phyloP scores from a whole-genome alignment of 2,113 vertebrate genomes.

The Oxygymnocypris stewartii region DNA sequence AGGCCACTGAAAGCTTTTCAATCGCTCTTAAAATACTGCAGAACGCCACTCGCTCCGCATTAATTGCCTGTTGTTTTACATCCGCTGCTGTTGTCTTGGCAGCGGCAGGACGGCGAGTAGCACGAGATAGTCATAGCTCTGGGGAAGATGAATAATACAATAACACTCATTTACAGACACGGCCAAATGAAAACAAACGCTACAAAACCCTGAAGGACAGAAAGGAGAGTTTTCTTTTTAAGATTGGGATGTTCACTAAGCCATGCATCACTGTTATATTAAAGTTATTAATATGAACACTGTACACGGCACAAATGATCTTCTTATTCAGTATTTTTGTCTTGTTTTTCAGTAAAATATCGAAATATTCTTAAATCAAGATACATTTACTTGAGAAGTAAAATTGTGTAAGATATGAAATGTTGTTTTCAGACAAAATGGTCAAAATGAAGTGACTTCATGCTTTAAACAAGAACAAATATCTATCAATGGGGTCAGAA shows the following conservation, averaged over 20 bases:
- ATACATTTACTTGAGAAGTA: no score
- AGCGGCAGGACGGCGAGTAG: slow-evolving; percentile 44
- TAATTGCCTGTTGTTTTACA: slow-evolving; percentile 44
- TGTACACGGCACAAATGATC: no score
- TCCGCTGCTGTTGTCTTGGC: slow-evolving; percentile 48
- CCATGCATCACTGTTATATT: background rate
- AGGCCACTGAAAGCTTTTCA: slow-evolving; percentile 33
- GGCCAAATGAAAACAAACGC: slow-evolving; percentile 51
- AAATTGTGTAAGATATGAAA: no score
- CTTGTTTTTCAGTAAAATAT: background rate
- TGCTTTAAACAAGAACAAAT: no score
- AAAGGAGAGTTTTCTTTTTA: background rate
- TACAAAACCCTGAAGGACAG: background rate
- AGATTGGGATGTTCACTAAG: background rate
- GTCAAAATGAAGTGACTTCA: no score
- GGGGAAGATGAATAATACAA: slow-evolving; percentile 56
- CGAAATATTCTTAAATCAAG: no score
- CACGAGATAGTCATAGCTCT: slow-evolving; percentile 49
- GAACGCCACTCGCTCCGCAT: slow-evolving; percentile 34
- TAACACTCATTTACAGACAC: slow-evolving; percentile 45
- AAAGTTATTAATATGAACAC: background rate
- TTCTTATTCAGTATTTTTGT: no score
- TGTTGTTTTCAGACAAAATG: no score
- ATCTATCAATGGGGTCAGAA: no score
- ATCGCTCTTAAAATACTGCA: slow-evolving; percentile 36